These are phyloP conservation scores for Petrolisthes cinctipes DNA, from an alignment of 2,888 invertebrate genomes.

Conservation along the genomic window DNA sequence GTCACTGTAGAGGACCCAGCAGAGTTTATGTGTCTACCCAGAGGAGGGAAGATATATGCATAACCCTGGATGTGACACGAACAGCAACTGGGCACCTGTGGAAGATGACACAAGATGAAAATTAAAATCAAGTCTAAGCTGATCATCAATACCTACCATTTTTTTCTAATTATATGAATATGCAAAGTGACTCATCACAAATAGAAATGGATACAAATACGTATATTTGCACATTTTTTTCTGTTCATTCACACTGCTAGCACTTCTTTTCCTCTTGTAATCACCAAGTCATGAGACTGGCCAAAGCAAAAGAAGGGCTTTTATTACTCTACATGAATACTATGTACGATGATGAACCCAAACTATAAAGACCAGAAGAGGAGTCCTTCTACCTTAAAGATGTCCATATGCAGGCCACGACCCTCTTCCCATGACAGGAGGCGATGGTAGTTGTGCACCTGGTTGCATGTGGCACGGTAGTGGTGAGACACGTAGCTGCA, in stretches of 20 bases:
- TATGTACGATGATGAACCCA: neutral
- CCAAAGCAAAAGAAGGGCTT: too few relatives aligned
- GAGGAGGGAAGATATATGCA: conserved; percentile 66
- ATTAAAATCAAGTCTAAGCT: too few relatives aligned
- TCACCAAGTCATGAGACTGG: too few relatives aligned
- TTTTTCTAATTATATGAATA: too few relatives aligned
- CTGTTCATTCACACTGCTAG: too few relatives aligned
- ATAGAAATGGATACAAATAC: too few relatives aligned
- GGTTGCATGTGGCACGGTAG: conserved; percentile 84
- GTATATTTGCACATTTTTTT: too few relatives aligned
- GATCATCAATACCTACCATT: too few relatives aligned
- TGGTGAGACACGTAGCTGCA: conserved; percentile 85
- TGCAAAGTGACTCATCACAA: too few relatives aligned
- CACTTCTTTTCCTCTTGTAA: too few relatives aligned
- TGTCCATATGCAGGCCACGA: conserved; percentile 84
- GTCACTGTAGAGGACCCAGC: conserved; percentile 32
- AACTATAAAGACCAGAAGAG: neutral
- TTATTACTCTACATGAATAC: too few relatives aligned
- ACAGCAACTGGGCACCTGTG: conserved; percentile 82
- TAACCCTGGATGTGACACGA: conserved; percentile 86
- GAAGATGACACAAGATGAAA: conserved; percentile 53
- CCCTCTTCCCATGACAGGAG: conserved; percentile 85
- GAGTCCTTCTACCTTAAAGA: conserved; percentile 77
- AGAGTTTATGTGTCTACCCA: conserved; percentile 39
- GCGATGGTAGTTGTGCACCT: conserved; percentile 86